Conservation (phyloP, 2,113 vertebrate genomes). For the Mesitornis unicolor region DNA sequence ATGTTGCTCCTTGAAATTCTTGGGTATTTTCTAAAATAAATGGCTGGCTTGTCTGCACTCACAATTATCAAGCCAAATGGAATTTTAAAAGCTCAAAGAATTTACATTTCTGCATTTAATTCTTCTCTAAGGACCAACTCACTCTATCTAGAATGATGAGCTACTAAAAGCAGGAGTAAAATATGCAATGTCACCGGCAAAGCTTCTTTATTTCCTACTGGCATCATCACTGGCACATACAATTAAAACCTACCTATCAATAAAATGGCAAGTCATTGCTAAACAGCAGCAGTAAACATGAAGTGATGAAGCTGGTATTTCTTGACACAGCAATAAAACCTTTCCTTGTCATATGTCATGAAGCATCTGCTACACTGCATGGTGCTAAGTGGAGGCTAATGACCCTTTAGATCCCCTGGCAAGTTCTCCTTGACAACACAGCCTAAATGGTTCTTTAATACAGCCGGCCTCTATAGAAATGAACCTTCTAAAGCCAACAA, state of each 20-base stretch:
- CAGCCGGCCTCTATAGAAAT: conserved; percentile 11
- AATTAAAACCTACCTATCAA: background rate
- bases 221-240: background rate
- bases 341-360: background rate
- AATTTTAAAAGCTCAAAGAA: conserved; percentile 1
- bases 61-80: background rate
- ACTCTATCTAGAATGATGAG: background rate
- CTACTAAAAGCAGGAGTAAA: background rate
- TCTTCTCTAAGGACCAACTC: background rate
- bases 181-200: fast-evolving
- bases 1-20: background rate
- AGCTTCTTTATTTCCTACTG: background rate
- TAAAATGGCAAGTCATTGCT: background rate
- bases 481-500: background rate
- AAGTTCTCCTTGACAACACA: conserved; percentile 48
- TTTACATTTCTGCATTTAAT: background rate
- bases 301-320: background rate
- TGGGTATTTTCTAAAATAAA: background rate
- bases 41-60: background rate
- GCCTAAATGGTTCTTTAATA: conserved; percentile 36
- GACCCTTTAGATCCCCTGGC: conserved; percentile 26
- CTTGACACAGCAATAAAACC: conserved; percentile 2
- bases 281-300: background rate
- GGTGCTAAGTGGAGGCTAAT: conserved; percentile 32
- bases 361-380: conserved; percentile 42